phyloP scores from a whole-genome alignment of 2,113 vertebrate genomes.

The Carassius auratus region DNA sequence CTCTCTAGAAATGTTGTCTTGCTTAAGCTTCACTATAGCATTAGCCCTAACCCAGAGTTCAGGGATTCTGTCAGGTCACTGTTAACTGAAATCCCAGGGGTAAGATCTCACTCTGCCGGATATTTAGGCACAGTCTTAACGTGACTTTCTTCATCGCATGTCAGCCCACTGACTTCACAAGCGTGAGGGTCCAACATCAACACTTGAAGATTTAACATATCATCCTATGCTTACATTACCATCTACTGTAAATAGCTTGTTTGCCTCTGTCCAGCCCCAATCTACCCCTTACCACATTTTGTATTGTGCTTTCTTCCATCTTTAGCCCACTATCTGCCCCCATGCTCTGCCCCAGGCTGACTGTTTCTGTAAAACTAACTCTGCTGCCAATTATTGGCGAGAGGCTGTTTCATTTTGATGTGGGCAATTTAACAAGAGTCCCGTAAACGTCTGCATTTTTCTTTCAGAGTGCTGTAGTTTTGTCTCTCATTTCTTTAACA shows the following conservation, averaged over 20 bases:
- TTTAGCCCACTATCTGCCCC: constrained; percentile 21
- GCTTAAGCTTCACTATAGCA: neutral
- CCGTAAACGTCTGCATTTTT: constrained; percentile 63
- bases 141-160: neutral
- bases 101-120: constrained; percentile 12
- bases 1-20: neutral
- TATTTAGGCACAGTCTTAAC: constrained; percentile 1
- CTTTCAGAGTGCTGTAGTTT: constrained; percentile 53
- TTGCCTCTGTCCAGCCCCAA: neutral
- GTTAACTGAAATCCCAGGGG: constrained; percentile 36
- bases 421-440: constrained; percentile 63
- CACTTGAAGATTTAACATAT: neutral
- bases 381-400: constrained; percentile 58
- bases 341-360: constrained; percentile 43
- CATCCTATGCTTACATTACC: neutral
- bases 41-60: constrained; percentile 10
- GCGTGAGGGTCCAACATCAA: neutral
- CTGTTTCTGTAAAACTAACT: constrained; percentile 55
- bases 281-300: neutral
- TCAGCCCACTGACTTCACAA: constrained; percentile 10
- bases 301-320: neutral
- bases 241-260: neutral
- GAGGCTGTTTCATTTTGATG: constrained; percentile 65
- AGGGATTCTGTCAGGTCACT: constrained; percentile 14
- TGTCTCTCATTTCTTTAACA: constrained; percentile 61